These are phyloP conservation scores for Hiodon alosoides DNA, from an alignment of 2,113 vertebrate genomes.

Conservation along the genomic window DNA sequence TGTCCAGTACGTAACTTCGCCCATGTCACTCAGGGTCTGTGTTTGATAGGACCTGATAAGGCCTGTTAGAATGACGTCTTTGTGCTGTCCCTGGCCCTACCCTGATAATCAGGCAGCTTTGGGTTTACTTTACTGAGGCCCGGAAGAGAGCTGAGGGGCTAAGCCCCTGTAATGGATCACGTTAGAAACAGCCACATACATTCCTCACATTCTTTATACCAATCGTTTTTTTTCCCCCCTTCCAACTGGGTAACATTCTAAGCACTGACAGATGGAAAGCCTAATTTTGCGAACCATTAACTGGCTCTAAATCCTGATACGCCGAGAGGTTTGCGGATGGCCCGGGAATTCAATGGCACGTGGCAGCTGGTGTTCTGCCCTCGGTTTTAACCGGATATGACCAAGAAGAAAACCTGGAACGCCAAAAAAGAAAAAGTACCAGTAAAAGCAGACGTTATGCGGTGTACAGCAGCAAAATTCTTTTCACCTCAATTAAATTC, in stretches of 20 bases:
- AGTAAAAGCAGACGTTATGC: too few species aligned
- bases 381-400: background rate
- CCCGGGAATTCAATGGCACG: background rate
- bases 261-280: constrained; percentile 59
- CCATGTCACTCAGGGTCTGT: background rate
- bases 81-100: background rate
- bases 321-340: constrained; percentile 7
- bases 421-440: too few species aligned
- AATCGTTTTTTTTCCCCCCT: constrained; percentile 39
- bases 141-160: background rate
- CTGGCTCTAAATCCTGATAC: constrained; percentile 42
- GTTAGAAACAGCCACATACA: constrained; percentile 24
- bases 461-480: too few species aligned
- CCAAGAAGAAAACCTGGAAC: background rate
- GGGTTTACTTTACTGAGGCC: background rate
- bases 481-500: too few species aligned
- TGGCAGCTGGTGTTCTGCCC: background rate
- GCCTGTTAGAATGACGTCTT: background rate
- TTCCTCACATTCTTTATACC: constrained; percentile 35
- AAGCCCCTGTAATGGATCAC: constrained; percentile 10
- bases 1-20: background rate
- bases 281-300: constrained; percentile 61
- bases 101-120: background rate
- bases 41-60: background rate
- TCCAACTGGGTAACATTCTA: constrained; percentile 51